Evolutionary conservation across 2,797 vertebrate genomes (phyloP).

Genomic region (Buphagus erythrorhynchus): DNA sequence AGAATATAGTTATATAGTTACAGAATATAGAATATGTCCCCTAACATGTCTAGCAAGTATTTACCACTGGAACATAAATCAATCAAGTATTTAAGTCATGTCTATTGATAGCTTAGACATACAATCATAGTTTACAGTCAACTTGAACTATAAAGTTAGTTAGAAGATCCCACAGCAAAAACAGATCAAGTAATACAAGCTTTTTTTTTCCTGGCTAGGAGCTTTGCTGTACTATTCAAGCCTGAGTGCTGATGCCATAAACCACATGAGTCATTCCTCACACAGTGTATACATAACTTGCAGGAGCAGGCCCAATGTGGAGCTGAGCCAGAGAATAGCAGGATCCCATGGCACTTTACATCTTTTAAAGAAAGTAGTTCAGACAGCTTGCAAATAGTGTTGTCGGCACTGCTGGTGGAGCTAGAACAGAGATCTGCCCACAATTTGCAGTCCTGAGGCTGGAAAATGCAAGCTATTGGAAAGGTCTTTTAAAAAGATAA

Average conservation of each 20-base stretch:
- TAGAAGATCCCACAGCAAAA: neutral
- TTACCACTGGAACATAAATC: neutral
- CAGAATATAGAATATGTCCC: neutral
- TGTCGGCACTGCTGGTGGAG: neutral
- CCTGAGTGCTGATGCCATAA: neutral
- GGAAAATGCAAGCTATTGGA: neutral
- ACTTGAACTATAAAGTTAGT: neutral
- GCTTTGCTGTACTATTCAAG: neutral
- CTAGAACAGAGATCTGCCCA: neutral
- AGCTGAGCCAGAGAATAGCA: neutral
- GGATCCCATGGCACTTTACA: neutral
- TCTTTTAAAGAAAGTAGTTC: neutral
- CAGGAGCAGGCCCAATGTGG: rapidly evolving
- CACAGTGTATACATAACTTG: neutral
- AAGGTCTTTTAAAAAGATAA: neutral
- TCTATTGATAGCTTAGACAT: neutral
- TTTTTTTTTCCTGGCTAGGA: neutral
- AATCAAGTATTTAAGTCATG: neutral
- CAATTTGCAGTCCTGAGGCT: neutral
- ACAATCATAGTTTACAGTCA: neutral
- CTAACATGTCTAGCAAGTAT: neutral
- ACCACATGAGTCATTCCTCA: neutral
- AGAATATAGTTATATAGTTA: neutral
- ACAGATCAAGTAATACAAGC: neutral
- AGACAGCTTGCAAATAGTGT: neutral